Percentiles rank a stretch among this genome's conserved stretches.
phyloP scores from a whole-genome alignment of 2,888 invertebrate genomes.

The Andrena dorsata region DNA sequence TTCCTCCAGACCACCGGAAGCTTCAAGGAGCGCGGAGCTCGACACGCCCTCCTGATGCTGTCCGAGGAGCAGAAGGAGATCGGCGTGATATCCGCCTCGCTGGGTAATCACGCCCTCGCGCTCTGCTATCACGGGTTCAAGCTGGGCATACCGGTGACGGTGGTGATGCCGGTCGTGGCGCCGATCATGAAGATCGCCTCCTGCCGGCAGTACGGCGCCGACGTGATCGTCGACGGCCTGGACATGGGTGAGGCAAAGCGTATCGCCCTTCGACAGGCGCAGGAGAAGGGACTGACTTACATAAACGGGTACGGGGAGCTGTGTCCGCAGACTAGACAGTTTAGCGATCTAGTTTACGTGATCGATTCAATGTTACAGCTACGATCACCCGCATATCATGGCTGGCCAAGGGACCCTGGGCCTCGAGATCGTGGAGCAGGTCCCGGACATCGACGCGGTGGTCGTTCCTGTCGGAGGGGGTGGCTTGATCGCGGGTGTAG shows the following conservation, averaged over 20 bases:
- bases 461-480: constrained; percentile 98
- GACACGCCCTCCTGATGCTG: constrained; percentile 93
- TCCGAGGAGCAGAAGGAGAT: constrained; percentile 89
- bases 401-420: constrained; percentile 98
- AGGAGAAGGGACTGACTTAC: constrained; percentile 90
- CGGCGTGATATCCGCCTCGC: constrained; percentile 96
- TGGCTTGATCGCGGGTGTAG: constrained; percentile 95
- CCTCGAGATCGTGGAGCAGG: constrained; percentile 96
- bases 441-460: constrained; percentile 94
- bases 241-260: constrained; percentile 95
- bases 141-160: constrained; percentile 88
- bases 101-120: constrained; percentile 97
- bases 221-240: constrained; percentile 92
- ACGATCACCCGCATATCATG: constrained; percentile 97
- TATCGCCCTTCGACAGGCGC: constrained; percentile 91
- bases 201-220: constrained; percentile 93
- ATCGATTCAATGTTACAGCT: constrained; percentile 86
- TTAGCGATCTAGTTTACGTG: neutral
- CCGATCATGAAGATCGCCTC: constrained; percentile 98
- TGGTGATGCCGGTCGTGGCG: constrained; percentile 98
- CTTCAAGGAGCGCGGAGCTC: constrained; percentile 97
- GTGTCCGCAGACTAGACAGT: neutral
- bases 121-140: constrained; percentile 90
- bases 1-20: constrained; percentile 98
- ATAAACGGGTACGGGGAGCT: constrained; percentile 91